Evolutionary conservation across 2,888 invertebrate species (phyloP).

Genomic region (Drosophila nr. medialis): DNA sequence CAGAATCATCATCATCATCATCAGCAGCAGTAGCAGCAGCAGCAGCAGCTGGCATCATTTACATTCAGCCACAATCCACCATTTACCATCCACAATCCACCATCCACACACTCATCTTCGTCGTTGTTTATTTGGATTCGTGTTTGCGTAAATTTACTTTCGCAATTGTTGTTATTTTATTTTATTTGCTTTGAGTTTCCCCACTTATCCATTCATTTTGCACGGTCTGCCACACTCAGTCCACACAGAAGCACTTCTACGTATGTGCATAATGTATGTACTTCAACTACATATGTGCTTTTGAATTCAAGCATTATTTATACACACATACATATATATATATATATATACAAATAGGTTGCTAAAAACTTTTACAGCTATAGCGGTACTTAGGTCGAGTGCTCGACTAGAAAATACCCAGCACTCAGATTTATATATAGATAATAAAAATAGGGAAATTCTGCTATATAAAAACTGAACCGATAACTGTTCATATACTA

Average conservation of each 20-base stretch:
- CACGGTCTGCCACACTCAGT: constrained; percentile 1
- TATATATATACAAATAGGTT: neutral
- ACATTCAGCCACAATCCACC: constrained; percentile 5
- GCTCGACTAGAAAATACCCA: constrained; percentile 13
- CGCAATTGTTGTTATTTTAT: constrained; percentile 37
- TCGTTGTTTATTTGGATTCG: constrained; percentile 64
- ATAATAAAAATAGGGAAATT: neutral
- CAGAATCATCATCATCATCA: constrained; percentile 5
- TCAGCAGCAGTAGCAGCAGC: constrained; percentile 20
- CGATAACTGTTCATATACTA: neutral
- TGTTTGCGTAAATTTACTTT: constrained; percentile 44
- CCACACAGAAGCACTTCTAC: neutral
- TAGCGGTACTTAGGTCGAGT: neutral
- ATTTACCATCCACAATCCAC: neutral
- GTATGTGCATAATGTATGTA: neutral
- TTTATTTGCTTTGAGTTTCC: constrained; percentile 20
- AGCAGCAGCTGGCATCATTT: constrained; percentile 20
- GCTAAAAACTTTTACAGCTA: neutral
- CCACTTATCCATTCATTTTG: constrained; percentile 7
- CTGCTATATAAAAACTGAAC: neutral
- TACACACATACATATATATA: neutral
- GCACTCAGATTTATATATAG: neutral
- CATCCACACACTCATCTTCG: constrained; percentile 15
- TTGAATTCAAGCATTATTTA: constrained; percentile 29
- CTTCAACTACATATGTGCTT: neutral